Conservation (phyloP, 2,797 vertebrate species). For the Rhincodon typus region DNA sequence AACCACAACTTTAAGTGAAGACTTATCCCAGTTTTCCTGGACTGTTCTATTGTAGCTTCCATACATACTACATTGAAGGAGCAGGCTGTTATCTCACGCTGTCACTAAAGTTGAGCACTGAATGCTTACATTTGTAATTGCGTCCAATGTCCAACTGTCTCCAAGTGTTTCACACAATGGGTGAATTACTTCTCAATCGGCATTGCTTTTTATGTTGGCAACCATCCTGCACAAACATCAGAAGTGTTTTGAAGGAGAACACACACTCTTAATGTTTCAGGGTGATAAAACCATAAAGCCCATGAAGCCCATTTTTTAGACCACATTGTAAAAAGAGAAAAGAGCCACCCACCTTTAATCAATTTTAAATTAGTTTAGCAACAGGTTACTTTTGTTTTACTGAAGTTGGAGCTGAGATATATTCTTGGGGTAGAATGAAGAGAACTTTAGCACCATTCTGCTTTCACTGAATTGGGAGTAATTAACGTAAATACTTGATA, state of each 20-base stretch:
- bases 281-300: background rate
- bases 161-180: background rate
- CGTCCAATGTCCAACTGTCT: background rate
- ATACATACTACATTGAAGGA: background rate
- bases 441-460: background rate
- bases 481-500: background rate
- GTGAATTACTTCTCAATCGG: background rate
- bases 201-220: background rate
- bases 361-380: background rate
- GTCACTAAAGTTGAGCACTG: background rate
- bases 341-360: background rate
- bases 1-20: too few relatives aligned
- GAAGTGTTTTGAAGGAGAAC: background rate
- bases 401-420: background rate
- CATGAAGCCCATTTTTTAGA: background rate
- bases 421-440: background rate
- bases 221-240: background rate
- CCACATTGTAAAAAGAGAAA: background rate
- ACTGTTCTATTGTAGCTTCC: background rate
- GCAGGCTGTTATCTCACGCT: background rate
- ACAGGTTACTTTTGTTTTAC: background rate
- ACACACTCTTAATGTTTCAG: background rate
- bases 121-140: background rate
- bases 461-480: background rate
- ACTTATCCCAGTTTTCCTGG: background rate